phyloP scores from a whole-genome alignment of 2,797 vertebrate genomes.

The Gobionotothen gibberifrons region DNA sequence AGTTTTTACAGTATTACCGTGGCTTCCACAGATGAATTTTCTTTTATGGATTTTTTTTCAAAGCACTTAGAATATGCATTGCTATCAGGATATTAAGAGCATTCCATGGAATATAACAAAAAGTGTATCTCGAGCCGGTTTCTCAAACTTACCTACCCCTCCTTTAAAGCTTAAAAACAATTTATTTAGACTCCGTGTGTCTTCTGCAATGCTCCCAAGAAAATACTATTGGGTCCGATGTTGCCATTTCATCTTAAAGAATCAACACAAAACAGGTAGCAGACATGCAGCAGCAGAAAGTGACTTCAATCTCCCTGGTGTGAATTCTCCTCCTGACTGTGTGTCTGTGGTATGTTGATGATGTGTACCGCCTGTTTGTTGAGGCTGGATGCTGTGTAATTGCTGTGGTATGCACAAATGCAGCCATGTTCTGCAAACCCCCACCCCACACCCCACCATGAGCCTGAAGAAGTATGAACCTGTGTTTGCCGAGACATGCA shows the following conservation, averaged over 20 bases:
- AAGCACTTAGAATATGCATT: no score
- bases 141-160: no score
- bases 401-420: slow-evolving; percentile 81
- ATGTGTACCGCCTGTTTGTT: slow-evolving; percentile 66
- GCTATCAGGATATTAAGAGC: no score
- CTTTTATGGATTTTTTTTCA: no score
- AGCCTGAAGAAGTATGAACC: slow-evolving; percentile 72
- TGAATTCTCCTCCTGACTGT: slow-evolving; percentile 22
- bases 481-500: slow-evolving; percentile 91
- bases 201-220: background rate
- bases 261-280: background rate
- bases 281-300: slow-evolving; percentile 4
- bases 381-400: slow-evolving; percentile 75
- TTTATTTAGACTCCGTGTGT: background rate
- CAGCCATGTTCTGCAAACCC: slow-evolving; percentile 54
- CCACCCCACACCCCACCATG: background rate
- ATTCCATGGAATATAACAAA: no score
- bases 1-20: no score
- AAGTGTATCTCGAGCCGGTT: no score
- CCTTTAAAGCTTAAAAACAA: background rate
- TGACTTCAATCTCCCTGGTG: slow-evolving; percentile 33
- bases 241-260: background rate
- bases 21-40: no score
- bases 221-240: background rate
- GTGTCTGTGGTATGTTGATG: slow-evolving; percentile 61